Percentiles rank a stretch among this genome's conserved stretches.
These are phyloP conservation scores for Pelmatolapia mariae DNA, from an alignment of 2,113 vertebrate genomes.

Conservation along the genomic window DNA sequence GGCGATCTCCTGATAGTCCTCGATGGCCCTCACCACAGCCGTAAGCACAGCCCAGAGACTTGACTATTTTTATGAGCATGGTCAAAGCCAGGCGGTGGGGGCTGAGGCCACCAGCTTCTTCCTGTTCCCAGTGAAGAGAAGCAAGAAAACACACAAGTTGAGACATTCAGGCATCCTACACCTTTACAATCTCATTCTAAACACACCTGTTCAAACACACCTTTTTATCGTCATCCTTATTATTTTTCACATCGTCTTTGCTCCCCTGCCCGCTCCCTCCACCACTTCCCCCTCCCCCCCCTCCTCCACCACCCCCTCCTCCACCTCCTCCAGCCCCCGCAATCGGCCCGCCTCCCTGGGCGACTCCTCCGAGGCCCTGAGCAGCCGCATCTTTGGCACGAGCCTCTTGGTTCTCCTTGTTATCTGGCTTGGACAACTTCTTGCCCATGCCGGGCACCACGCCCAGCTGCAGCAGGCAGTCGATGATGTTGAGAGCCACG, in stretches of 20 bases:
- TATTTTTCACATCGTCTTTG: constrained; percentile 85
- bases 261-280: constrained; percentile 71
- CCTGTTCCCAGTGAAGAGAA: constrained; percentile 59
- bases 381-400: constrained; percentile 78
- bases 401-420: constrained; percentile 90
- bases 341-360: constrained; percentile 68
- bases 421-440: constrained; percentile 82
- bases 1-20: constrained; percentile 93
- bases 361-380: constrained; percentile 63
- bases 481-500: constrained; percentile 92
- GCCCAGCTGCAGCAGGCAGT: constrained; percentile 91
- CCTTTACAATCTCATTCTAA: neutral
- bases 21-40: constrained; percentile 98
- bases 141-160: neutral
- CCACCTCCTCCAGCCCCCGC: constrained; percentile 73
- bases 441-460: constrained; percentile 89
- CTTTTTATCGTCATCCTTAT: constrained; percentile 83
- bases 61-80: constrained; percentile 98
- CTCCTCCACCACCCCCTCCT: constrained; percentile 70
- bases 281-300: constrained; percentile 76
- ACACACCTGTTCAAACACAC: neutral
- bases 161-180: neutral
- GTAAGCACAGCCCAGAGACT: constrained; percentile 95
- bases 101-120: constrained; percentile 79
- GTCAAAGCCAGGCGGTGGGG: constrained; percentile 91